A percentile compares a stretch with the other conserved stretches of the same genome.
These are phyloP conservation scores for Elmis aenea DNA, from an alignment of 2,888 invertebrate genomes.

Conservation along the genomic window DNA sequence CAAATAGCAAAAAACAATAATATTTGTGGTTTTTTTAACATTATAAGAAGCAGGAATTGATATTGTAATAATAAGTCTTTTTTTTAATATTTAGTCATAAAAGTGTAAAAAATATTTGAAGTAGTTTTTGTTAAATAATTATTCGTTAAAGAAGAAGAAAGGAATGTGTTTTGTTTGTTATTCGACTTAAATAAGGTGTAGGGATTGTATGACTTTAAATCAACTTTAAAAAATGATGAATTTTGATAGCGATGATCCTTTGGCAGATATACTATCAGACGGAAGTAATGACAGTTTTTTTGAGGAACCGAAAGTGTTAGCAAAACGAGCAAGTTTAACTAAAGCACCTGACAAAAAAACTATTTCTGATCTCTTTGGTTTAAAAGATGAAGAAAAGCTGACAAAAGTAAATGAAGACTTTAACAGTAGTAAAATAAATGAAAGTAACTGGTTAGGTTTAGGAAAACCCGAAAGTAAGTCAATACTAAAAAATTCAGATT, in stretches of 20 bases:
- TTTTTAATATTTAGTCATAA: no score
- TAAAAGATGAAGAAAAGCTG: constrained; percentile 22
- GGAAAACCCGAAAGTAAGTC: constrained; percentile 19
- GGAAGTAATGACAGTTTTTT: constrained; percentile 70
- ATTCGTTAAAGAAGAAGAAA: no score
- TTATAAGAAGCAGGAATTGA: no score
- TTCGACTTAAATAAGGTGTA: no score
- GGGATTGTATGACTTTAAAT: no score
- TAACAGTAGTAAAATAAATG: constrained; percentile 33
- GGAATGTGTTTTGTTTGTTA: no score
- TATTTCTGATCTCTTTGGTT: constrained; percentile 32
- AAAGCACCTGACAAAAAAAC: constrained; percentile 39
- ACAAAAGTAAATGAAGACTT: constrained; percentile 28
- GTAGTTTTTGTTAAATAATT: no score
- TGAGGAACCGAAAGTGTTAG: constrained; percentile 51
- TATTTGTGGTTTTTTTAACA: no score
- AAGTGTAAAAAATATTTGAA: no score
- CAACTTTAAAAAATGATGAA: constrained; percentile 8
- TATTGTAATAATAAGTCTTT: no score
- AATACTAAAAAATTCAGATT: constrained; percentile 10
- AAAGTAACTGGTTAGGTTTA: constrained; percentile 34
- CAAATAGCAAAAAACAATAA: no score
- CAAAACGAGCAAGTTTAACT: constrained; percentile 31
- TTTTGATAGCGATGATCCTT: constrained; percentile 7
- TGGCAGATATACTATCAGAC: constrained; percentile 57